Evolutionary conservation across 2,888 invertebrate species (phyloP), one percentile per base, ranked within the genome.

Genomic region (Ormyrus thymus): DNA sequence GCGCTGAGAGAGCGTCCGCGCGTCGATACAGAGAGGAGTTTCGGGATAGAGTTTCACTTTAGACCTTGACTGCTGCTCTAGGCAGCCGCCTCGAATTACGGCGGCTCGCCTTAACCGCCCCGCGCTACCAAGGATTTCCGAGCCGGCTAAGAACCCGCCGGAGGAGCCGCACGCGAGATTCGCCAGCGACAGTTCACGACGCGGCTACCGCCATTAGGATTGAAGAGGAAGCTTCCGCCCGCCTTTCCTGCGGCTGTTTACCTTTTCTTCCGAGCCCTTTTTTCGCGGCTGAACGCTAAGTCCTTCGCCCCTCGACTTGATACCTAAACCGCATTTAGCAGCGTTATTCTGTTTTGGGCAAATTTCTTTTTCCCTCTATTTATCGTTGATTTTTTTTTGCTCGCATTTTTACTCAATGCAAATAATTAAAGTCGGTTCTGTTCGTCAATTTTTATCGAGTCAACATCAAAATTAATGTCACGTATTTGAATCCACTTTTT

Each of bases 61-160:
- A 82, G 85, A 85, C 81, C 84, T 80, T 81, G 81, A 83, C 61
- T 61, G 7, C 83, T 84, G 56, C n/a, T 56, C n/a, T 83, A 82
- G 83, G 81, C 84, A 84, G 86, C 29, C 86, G 87, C 86, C 83
- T 87, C 87, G 81, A 85, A 87, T 87, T 87, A 87, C 87, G 9
- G 43, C 83, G 81, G 84, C 84, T 86, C 84, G 84, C 85, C 84
- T 84, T 83, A 84, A 84, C 82, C 83, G 29, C 29, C 29, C 29
- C 29, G 83, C 82, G 85, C 86, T 86, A 85, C 86, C 86, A 85
- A 86, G 85, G 87, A 86, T 87, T 87, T 87, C 84, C 84, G 82
- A 83, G 81, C 29, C 82, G 82, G 82, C 81, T 10, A 29, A 29
- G 29, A 29, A 29, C 29, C 29, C 4, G 29, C 15, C 83, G 81